Conservation (phyloP, 2,888 invertebrate species). For the Caenorhabditis plicata region DNA sequence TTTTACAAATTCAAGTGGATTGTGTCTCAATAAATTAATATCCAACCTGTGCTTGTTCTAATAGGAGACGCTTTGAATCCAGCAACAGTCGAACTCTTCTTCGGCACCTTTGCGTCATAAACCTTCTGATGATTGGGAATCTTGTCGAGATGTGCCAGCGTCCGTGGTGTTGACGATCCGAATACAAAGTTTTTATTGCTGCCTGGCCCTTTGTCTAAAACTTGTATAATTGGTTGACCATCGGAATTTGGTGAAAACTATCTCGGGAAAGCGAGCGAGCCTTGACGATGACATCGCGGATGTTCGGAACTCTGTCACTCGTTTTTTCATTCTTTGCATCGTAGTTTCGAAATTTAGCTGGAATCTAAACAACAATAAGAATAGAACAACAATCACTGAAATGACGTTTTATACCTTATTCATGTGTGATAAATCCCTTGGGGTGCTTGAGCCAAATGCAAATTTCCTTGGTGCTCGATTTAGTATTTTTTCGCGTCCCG, state of each 20-base stretch:
- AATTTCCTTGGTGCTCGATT: constrained; percentile 27
- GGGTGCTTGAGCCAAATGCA: constrained; percentile 62
- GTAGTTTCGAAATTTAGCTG: constrained; percentile 48
- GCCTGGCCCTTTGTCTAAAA: no score
- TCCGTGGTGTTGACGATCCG: constrained; percentile 59
- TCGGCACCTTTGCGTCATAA: constrained; percentile 42
- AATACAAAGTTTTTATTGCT: constrained; percentile 38
- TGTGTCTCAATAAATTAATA: no score
- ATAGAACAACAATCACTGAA: background rate
- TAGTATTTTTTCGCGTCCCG: constrained; percentile 31
- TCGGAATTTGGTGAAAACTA: constrained; percentile 19
- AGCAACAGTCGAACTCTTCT: constrained; percentile 35
- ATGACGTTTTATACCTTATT: constrained; percentile 36
- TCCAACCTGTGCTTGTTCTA: constrained; percentile 16
- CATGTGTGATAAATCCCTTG: constrained; percentile 58
- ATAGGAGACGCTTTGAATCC: constrained; percentile 34
- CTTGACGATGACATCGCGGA: constrained; percentile 39
- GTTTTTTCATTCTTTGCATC: constrained; percentile 38
- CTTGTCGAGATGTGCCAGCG: constrained; percentile 47
- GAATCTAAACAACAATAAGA: constrained; percentile 29
- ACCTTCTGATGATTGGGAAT: constrained; percentile 25
- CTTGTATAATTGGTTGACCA: no score
- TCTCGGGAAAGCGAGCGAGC: constrained; percentile 38
- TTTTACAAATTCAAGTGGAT: no score
- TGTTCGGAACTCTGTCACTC: constrained; percentile 22